Conservation (phyloP, 2,797 vertebrate genomes). For the Emys orbicularis region DNA sequence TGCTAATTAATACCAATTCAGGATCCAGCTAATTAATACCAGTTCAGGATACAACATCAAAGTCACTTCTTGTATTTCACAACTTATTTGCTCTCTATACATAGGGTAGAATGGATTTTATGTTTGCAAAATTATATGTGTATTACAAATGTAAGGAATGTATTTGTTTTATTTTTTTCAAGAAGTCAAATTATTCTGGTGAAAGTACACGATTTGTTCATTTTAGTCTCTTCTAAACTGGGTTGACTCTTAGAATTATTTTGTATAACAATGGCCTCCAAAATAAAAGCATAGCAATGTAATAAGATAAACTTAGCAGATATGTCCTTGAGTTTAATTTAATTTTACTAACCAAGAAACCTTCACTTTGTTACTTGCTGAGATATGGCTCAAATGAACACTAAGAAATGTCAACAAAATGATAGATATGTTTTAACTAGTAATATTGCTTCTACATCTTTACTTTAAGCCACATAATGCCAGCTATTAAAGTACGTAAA, state of each 20-base stretch:
- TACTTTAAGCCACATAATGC: conserved; percentile 17
- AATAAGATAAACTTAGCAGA: conserved; percentile 27
- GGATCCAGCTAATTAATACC: background rate
- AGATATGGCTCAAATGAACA: background rate
- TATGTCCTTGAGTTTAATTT: conserved; percentile 26
- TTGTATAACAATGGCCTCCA: conserved; percentile 13
- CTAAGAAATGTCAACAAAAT: conserved; percentile 2
- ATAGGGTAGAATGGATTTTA: background rate
- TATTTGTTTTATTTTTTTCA: background rate
- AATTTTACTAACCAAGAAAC: conserved; percentile 17
- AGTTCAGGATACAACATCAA: background rate
- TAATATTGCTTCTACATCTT: conserved; percentile 1
- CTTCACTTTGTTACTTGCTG: background rate
- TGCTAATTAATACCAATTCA: background rate
- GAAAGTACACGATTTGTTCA: conserved; percentile 7
- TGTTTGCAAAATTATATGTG: background rate
- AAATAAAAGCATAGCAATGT: conserved; percentile 16
- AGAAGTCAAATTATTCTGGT: background rate
- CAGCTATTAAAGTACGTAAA: background rate
- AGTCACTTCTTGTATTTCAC: background rate
- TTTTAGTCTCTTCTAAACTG: conserved; percentile 38
- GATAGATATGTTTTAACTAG: conserved; percentile 16
- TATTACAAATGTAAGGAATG: background rate
- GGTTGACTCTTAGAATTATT: conserved; percentile 49
- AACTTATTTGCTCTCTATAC: background rate